Percentiles rank a stretch among this genome's conserved stretches.
phyloP scores from a whole-genome alignment of 1,140 invertebrate genomes.

The Ceratina japonica region DNA sequence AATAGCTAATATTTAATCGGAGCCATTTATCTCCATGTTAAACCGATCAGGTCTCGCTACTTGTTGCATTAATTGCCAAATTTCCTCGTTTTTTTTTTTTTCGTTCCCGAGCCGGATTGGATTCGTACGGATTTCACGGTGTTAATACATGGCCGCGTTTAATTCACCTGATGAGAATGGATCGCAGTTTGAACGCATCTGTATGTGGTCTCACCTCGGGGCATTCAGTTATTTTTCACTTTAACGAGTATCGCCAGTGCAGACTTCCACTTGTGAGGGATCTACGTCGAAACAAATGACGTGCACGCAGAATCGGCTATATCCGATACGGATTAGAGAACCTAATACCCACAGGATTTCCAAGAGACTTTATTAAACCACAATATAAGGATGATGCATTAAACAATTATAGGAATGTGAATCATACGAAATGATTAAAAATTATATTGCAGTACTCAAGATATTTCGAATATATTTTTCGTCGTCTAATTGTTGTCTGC shows the following conservation, averaged over 20 bases:
- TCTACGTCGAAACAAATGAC: slow-evolving; percentile 24
- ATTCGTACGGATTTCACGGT: background rate
- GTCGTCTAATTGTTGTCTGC: no score
- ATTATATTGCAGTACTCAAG: no score
- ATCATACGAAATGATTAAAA: no score
- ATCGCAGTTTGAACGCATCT: slow-evolving; percentile 9
- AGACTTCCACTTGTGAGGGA: slow-evolving; percentile 1
- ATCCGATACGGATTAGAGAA: no score
- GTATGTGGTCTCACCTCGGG: background rate
- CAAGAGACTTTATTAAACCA: no score
- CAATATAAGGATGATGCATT: no score
- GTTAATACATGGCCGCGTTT: background rate
- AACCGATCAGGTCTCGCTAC: background rate
- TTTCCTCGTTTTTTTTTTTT: background rate
- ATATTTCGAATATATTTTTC: no score
- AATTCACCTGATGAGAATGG: slow-evolving; percentile 26
- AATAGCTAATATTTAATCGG: background rate
- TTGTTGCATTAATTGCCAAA: slow-evolving; percentile 17
- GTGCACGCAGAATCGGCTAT: no score
- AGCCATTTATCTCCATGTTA: background rate
- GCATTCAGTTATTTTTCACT: slow-evolving; percentile 20
- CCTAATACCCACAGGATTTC: no score
- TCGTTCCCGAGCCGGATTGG: background rate
- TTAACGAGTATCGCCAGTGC: slow-evolving; percentile 1
- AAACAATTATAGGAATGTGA: no score